These are phyloP conservation scores for Cataglyphis hispanica DNA, from an alignment of 1,140 invertebrate genomes.

Conservation along the genomic window DNA sequence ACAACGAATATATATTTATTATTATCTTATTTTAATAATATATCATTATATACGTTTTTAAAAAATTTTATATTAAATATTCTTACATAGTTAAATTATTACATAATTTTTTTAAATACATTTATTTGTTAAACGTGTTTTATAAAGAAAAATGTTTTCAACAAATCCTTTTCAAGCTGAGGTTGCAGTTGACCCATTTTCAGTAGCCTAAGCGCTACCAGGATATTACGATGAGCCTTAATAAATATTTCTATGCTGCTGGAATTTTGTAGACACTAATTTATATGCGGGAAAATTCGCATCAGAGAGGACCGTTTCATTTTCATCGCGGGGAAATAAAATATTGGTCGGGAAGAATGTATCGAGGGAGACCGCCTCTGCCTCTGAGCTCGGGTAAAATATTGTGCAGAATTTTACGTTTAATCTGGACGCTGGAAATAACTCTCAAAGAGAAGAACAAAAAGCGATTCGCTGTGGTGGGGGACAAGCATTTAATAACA, in stretches of 20 bases:
- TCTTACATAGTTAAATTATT: neutral
- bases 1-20: neutral
- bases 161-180: no score
- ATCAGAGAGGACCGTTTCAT: constrained; percentile 27
- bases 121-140: neutral
- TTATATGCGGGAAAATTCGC: constrained; percentile 26
- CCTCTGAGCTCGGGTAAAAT: constrained; percentile 4
- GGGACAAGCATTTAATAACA: constrained; percentile 4
- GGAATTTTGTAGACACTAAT: constrained; percentile 19
- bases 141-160: neutral
- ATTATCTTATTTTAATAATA: neutral
- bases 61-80: neutral
- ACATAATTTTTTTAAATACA: neutral
- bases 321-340: constrained; percentile 33
- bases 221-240: constrained; percentile 17
- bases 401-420: constrained; percentile 38
- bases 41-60: neutral
- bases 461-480: neutral
- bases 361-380: constrained; percentile 10
- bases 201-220: constrained; percentile 3
- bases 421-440: constrained; percentile 51
- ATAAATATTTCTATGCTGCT: constrained; percentile 32
- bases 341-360: constrained; percentile 9
- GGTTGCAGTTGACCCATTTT: constrained; percentile 21
- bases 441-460: constrained; percentile 28